A percentile compares a stretch with the other conserved stretches of the same genome.
Conservation (phyloP, 2,797 vertebrate species). For the Tinamus major region DNA sequence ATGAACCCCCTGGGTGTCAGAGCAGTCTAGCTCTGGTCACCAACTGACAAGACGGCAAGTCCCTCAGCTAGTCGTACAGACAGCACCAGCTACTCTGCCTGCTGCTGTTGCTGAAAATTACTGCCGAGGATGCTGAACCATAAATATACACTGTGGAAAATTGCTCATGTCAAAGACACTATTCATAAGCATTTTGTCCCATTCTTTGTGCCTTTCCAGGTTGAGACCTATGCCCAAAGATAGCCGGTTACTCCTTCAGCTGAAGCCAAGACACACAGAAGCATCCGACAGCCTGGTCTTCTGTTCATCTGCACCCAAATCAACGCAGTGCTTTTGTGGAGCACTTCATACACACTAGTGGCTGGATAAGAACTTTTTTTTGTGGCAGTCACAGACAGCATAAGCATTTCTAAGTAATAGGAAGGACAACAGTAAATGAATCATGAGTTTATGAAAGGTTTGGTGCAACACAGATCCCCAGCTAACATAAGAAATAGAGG, state of each 20-base stretch:
- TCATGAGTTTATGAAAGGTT: neutral
- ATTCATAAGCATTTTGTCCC: neutral
- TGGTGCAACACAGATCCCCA: neutral
- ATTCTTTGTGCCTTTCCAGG: neutral
- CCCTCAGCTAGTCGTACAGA: neutral
- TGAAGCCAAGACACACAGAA: neutral
- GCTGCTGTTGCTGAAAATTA: neutral
- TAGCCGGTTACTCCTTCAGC: neutral
- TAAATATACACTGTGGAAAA: neutral
- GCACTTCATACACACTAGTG: neutral
- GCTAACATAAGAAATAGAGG: neutral
- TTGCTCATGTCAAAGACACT: neutral
- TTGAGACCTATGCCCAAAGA: neutral
- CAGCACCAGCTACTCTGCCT: neutral
- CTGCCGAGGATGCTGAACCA: neutral
- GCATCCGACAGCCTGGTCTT: neutral
- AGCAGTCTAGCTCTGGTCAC: neutral
- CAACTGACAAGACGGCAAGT: fast-evolving
- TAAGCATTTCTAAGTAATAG: neutral
- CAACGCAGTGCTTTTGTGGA: neutral
- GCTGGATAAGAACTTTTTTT: neutral
- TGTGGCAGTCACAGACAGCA: neutral
- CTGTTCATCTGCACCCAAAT: neutral
- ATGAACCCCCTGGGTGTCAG: neutral
- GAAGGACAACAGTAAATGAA: neutral